phyloP scores from a whole-genome alignment of 1,140 invertebrate genomes.

The Lepidotrigona ventralis region DNA sequence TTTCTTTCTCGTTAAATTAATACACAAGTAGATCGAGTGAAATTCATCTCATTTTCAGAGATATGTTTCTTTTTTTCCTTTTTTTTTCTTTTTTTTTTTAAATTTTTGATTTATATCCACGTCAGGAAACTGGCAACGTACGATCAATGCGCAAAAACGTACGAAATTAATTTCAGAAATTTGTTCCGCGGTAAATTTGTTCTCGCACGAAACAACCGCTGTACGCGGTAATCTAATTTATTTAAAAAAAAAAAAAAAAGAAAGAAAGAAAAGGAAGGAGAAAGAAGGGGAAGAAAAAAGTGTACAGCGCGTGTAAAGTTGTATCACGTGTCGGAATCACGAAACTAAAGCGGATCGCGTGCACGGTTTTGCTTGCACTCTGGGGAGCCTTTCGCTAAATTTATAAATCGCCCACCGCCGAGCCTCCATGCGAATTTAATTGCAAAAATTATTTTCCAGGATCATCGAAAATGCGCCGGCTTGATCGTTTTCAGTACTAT shows the following conservation, averaged over 20 bases:
- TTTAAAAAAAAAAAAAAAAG: not conserved
- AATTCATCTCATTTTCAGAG: not conserved
- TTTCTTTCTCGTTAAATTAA: not conserved
- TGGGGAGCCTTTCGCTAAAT: not conserved
- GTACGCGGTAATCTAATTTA: not conserved
- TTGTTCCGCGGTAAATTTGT: not conserved
- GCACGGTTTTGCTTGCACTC: not conserved
- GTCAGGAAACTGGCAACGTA: not conserved
- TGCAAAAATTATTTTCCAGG: not conserved
- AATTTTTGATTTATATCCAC: no score
- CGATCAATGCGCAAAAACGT: not conserved
- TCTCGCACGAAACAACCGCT: not conserved
- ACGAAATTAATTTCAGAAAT: constrained; percentile 12
- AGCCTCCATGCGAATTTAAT: not conserved
- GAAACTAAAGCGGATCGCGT: not conserved
- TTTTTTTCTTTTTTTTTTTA: no score
- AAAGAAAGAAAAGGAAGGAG: no score
- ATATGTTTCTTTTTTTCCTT: not conserved
- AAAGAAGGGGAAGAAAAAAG: not conserved
- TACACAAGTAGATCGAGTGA: not conserved
- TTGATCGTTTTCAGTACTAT: not conserved
- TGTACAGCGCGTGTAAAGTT: not conserved
- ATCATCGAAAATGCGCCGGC: not conserved
- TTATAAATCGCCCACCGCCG: not conserved
- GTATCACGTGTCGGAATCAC: not conserved